A percentile compares a stretch with the other conserved stretches of the same genome.
Conservation (phyloP, 2,888 invertebrate species). For the Nomada hirtipes region DNA sequence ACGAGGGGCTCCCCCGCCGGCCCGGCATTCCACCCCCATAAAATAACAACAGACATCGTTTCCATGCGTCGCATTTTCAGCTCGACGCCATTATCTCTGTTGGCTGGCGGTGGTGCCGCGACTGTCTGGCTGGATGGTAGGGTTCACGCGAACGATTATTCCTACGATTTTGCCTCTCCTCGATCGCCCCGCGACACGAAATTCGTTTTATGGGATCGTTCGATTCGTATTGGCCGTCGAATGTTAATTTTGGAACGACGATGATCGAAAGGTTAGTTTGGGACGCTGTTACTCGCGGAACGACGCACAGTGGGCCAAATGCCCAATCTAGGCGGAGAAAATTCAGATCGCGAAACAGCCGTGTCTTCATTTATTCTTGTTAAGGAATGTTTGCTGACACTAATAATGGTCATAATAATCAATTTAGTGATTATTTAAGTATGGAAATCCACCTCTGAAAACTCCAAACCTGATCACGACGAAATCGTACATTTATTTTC, state of each 20-base stretch:
- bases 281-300: neutral
- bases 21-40: slow-evolving; percentile 61
- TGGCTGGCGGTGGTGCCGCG: slow-evolving; percentile 15
- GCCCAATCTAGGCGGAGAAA: no score
- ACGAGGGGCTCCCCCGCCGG: slow-evolving; percentile 65
- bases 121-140: neutral
- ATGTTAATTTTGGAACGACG: neutral
- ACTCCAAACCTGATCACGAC: no score
- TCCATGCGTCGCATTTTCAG: slow-evolving; percentile 71
- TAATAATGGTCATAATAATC: no score
- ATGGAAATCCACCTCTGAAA: no score
- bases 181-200: neutral
- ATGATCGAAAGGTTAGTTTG: neutral
- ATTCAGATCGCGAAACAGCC: no score
- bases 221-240: neutral
- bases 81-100: slow-evolving; percentile 70
- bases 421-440: no score
- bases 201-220: slow-evolving; percentile 26
- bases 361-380: no score
- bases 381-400: no score
- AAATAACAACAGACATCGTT: slow-evolving; percentile 79
- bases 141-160: slow-evolving; percentile 30
- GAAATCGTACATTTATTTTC: no score
- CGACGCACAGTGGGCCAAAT: no score
- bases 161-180: slow-evolving; percentile 1